A percentile compares a stretch with the other conserved stretches of the same genome.
These are phyloP conservation scores for Drosophila leontia DNA, from an alignment of 1,140 invertebrate species.

Conservation along the genomic window DNA sequence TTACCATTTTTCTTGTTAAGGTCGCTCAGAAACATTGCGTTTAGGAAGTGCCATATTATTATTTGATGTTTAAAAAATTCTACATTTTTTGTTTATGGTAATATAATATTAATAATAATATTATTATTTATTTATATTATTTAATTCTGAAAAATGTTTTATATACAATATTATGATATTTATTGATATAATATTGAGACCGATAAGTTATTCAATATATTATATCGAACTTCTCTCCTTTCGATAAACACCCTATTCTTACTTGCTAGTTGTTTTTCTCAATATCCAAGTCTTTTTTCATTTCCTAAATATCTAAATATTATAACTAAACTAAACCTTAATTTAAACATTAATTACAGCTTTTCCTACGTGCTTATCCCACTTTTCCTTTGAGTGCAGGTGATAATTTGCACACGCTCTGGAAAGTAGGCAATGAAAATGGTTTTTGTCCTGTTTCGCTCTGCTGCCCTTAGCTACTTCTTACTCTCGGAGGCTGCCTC, in stretches of 20 bases:
- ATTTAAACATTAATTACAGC: too few species aligned
- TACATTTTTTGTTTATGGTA: too few species aligned
- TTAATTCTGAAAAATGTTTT: too few species aligned
- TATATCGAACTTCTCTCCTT: neutral
- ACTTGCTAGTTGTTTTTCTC: neutral
- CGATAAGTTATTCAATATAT: neutral
- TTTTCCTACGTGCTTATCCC: neutral
- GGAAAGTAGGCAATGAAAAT: slow-evolving; percentile 75
- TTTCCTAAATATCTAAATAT: neutral
- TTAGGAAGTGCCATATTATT: too few species aligned
- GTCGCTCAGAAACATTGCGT: too few species aligned
- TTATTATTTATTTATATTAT: too few species aligned
- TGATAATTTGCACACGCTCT: slow-evolving; percentile 57
- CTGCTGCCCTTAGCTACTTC: slow-evolving; percentile 4
- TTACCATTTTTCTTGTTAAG: too few species aligned
- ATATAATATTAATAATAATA: too few species aligned
- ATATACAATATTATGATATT: too few species aligned
- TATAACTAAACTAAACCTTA: too few species aligned
- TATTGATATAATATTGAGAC: too few species aligned
- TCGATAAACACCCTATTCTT: neutral
- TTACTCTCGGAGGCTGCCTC: neutral
- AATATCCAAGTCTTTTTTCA: neutral
- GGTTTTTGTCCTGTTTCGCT: slow-evolving; percentile 34
- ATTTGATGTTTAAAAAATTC: too few species aligned
- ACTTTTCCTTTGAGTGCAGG: slow-evolving; percentile 10